Evolutionary conservation across 1,140 invertebrate species (phyloP).

Genomic region (Schlechtendalia chinensis): DNA sequence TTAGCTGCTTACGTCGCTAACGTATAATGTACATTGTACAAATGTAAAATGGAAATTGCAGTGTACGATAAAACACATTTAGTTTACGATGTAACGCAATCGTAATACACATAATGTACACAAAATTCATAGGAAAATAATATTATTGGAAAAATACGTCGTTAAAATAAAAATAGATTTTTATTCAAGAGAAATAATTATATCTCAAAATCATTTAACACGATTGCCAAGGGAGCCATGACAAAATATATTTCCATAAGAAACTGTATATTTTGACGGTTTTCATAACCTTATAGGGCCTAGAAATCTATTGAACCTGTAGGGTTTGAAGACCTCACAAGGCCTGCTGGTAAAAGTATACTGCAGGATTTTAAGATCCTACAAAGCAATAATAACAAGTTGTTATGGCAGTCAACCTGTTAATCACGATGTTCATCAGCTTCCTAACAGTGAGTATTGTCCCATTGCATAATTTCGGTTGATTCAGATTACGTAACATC

Average conservation of each 20-base stretch:
- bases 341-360: background rate
- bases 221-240: background rate
- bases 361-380: background rate
- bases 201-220: background rate
- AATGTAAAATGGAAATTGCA: background rate
- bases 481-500: too few relatives aligned
- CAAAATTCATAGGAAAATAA: too few relatives aligned
- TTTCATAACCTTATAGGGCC: background rate
- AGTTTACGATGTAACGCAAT: background rate
- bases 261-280: background rate
- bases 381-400: background rate
- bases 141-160: background rate
- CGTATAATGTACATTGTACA: background rate
- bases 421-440: too few relatives aligned
- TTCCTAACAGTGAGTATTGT: too few relatives aligned
- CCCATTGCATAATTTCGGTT: too few relatives aligned
- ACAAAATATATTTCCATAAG: background rate
- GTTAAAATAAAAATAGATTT: too few relatives aligned
- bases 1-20: background rate
- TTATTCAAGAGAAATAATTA: too few relatives aligned
- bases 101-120: background rate
- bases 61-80: background rate
- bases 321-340: background rate
- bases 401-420: background rate
- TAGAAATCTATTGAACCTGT: background rate